These are phyloP conservation scores for Cynaeus angustus DNA, from an alignment of 2,888 invertebrate species.

Conservation along the genomic window DNA sequence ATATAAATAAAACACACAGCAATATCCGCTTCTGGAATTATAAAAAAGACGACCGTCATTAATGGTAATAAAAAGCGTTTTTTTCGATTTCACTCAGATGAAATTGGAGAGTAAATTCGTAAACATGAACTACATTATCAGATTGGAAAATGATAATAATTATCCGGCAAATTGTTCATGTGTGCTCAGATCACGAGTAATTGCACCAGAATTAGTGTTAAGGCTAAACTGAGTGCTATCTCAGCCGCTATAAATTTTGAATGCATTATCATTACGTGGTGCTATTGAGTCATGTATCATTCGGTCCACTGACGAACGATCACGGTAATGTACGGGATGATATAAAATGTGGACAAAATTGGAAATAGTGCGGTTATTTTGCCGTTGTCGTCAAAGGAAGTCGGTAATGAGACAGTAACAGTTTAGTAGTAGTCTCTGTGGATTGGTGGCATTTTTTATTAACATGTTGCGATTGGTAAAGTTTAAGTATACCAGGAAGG, in stretches of 20 bases:
- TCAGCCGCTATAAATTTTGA: conserved; percentile 19
- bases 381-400: too few relatives aligned
- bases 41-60: neutral
- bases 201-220: conserved; percentile 9
- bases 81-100: neutral
- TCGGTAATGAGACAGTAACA: too few relatives aligned
- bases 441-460: too few relatives aligned
- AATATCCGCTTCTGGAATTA: neutral
- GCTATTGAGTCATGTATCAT: conserved; percentile 8
- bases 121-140: conserved; percentile 1
- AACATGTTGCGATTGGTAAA: too few relatives aligned
- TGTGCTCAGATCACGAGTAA: conserved; percentile 20
- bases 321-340: neutral
- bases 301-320: conserved; percentile 1
- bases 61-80: neutral
- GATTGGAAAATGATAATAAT: conserved; percentile 10
- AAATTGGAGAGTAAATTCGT: conserved; percentile 6
- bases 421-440: too few relatives aligned
- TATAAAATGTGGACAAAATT: too few relatives aligned
- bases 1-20: conserved; percentile 19
- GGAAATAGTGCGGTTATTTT: too few relatives aligned
- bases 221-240: conserved; percentile 8
- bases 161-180: conserved; percentile 2
- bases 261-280: conserved; percentile 12
- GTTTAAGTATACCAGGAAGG: too few relatives aligned